Evolutionary conservation across 2,113 vertebrate genomes (phyloP), one percentile per base, ranked within the genome.

Genomic region (Rattus rattus): DNA sequence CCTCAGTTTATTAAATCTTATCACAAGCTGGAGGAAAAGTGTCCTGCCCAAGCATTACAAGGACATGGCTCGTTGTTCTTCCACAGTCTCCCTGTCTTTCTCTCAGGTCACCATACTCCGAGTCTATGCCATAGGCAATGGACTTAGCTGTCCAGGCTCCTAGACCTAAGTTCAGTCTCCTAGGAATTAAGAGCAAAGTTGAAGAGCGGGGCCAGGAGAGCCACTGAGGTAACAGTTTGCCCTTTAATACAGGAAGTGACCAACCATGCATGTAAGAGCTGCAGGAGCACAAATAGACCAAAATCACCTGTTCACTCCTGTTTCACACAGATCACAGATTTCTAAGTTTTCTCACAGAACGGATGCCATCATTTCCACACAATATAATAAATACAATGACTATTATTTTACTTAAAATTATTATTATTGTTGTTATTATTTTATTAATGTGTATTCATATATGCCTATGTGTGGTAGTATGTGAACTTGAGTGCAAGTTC

Each of bases 311-410:
- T 30, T 19, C 28, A 52, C 30, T 90, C 36, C 43, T 61, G 77
- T 36, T 75, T 56, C 65, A 39, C 0, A 12, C 36, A 33, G 12
- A 1, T 63, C 67, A 47, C 19, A 75, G 59, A 49, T 19, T 28
- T 20, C 36, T 0, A 72, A 75, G 30, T 36, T 49, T 43, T 52
- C 75, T 47, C 49, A 24, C 0, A 0, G n/a, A 33, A 65, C 75
- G 76, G 24, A 63, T 26, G 43, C 36, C 4, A 86, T 28, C 24
- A 69, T 4, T 30, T 36, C 13, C 13, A 69, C 4, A 2, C 22
- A 59, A 26, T 49, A 63, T 14, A 67, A 28, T 28, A 24, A 56
- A 33, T 9, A 56, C 52, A 59, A 76, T 14, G 13, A 49, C 26
- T 72, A 59, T 47, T 76, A 28, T 72, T 95, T 33, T 43, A 54